Percentiles rank a stretch among this genome's conserved stretches.
phyloP scores from a whole-genome alignment of 2,113 vertebrate genomes.

The Patagioenas fasciata region DNA sequence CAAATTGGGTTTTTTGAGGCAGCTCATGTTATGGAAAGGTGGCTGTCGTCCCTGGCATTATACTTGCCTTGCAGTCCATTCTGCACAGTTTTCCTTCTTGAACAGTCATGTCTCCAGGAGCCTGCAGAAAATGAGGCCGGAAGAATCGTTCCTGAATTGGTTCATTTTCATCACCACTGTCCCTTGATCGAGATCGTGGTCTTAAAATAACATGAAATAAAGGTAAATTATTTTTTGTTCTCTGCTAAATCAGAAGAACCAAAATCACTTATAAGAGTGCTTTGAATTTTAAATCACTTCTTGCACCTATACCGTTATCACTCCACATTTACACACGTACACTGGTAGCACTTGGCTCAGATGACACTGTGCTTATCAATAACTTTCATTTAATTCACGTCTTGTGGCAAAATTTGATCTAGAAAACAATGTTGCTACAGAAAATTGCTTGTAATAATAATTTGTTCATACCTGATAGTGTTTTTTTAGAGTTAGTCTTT shows the following conservation, averaged over 20 bases:
- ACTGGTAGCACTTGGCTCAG: not conserved
- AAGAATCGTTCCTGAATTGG: slow-evolving; percentile 98
- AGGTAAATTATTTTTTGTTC: slow-evolving; percentile 9
- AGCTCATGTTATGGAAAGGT: not conserved
- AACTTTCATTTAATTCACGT: not conserved
- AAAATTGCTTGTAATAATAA: not conserved
- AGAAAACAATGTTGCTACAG: not conserved
- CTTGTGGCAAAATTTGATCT: not conserved
- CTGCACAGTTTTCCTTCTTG: slow-evolving; percentile 95
- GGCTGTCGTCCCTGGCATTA: not conserved
- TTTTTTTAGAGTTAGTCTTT: not conserved
- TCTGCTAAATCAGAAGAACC: not conserved
- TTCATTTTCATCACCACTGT: slow-evolving; percentile 95
- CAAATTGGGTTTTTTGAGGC: not conserved
- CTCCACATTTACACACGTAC: not conserved
- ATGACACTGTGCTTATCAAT: not conserved
- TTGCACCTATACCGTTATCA: not conserved
- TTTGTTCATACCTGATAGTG: not conserved
- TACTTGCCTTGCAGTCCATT: slow-evolving; percentile 97
- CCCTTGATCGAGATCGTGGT: slow-evolving; percentile 93
- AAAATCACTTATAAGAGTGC: not conserved
- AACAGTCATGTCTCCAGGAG: slow-evolving; percentile 93
- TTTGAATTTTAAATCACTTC: not conserved
- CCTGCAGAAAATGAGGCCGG: slow-evolving; percentile 98
- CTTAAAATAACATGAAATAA: slow-evolving; percentile 72